Conservation (phyloP, 2,113 vertebrate species). For the Pygoscelis adeliae region DNA sequence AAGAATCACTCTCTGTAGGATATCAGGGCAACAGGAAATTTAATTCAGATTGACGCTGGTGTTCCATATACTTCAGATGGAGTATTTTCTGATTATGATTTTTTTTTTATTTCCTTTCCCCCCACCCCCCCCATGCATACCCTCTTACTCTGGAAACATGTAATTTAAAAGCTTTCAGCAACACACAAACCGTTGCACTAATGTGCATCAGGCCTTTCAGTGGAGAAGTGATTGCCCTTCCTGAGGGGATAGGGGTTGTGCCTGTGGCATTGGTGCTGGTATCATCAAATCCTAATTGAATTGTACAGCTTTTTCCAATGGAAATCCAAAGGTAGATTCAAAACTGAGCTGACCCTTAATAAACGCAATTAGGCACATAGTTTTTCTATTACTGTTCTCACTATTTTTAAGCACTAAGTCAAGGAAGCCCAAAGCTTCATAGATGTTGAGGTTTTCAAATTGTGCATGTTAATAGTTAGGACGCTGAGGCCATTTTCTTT, state of each 20-base stretch:
- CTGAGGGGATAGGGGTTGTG: constrained; percentile 24
- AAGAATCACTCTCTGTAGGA: neutral
- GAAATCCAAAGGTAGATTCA: constrained; percentile 12
- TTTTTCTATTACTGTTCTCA: neutral
- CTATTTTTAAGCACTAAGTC: neutral
- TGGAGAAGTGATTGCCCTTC: constrained; percentile 3
- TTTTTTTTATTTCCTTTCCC: neutral
- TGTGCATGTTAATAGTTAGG: neutral
- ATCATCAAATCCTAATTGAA: neutral
- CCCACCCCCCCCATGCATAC: neutral
- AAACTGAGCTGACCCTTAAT: neutral
- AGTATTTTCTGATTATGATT: neutral
- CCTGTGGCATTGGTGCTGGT: neutral
- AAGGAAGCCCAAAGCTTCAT: neutral
- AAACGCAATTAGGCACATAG: neutral
- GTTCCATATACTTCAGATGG: neutral
- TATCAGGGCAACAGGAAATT: neutral
- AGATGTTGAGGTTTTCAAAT: neutral
- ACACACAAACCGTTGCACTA: neutral
- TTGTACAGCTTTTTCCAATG: neutral
- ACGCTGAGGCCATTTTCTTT: neutral
- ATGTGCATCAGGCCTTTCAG: constrained; percentile 25
- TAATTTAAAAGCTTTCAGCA: constrained; percentile 51
- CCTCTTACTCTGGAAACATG: neutral
- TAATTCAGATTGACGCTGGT: neutral